These are phyloP conservation scores for Epistrophe grossulariae DNA, from an alignment of 2,888 invertebrate species.

Conservation along the genomic window DNA sequence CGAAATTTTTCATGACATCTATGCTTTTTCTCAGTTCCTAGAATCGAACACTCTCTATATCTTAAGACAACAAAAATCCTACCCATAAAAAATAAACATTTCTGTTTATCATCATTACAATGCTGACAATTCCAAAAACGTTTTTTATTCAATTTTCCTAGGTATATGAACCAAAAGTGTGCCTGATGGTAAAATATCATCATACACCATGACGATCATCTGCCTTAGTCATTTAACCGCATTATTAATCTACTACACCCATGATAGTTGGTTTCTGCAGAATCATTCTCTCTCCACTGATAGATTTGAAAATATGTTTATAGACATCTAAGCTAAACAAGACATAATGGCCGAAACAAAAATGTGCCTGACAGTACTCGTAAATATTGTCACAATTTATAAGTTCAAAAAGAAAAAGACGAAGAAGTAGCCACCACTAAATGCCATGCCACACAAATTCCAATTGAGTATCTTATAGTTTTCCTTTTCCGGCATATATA, in stretches of 20 bases:
- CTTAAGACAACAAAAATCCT: no score
- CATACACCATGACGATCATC: background rate
- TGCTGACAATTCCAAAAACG: background rate
- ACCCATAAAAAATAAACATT: background rate
- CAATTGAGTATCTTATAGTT: background rate
- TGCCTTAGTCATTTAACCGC: background rate
- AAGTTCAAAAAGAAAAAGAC: slow-evolving; percentile 16
- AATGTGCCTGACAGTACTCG: slow-evolving; percentile 39
- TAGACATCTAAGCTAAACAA: slow-evolving; percentile 22
- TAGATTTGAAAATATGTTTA: slow-evolving; percentile 67
- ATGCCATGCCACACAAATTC: slow-evolving; percentile 21
- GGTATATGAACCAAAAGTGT: background rate
- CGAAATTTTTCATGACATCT: no score
- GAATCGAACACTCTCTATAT: no score
- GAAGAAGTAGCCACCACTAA: slow-evolving; percentile 30
- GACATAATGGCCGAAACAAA: slow-evolving; percentile 52
- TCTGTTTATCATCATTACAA: background rate
- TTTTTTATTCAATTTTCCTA: background rate
- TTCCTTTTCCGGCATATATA: background rate
- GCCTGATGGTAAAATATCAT: background rate
- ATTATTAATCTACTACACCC: slow-evolving; percentile 45
- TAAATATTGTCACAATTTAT: slow-evolving; percentile 56
- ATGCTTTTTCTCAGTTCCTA: no score
- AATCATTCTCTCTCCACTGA: slow-evolving; percentile 44
- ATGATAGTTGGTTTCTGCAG: slow-evolving; percentile 42